Percentiles rank a stretch among this genome's conserved stretches.
phyloP scores from a whole-genome alignment of 2,888 invertebrate genomes.

The Nephrocerus scutellatus region DNA sequence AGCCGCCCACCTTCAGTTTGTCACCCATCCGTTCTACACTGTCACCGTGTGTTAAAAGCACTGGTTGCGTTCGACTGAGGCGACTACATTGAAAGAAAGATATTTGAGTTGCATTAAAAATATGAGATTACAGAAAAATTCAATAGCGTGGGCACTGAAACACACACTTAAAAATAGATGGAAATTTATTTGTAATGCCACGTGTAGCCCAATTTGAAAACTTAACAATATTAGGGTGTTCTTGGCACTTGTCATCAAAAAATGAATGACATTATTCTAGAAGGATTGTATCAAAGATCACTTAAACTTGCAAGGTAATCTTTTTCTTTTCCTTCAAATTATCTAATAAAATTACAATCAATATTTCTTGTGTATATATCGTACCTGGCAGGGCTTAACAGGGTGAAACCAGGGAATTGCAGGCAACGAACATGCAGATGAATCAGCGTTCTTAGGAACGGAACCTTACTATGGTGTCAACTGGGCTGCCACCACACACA shows the following conservation, averaged over 20 bases:
- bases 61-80: constrained; percentile 77
- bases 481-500: no score
- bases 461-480: no score
- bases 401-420: no score
- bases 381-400: no score
- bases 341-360: neutral
- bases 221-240: constrained; percentile 39
- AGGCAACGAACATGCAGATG: no score
- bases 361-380: neutral
- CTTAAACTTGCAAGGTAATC: constrained; percentile 26
- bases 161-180: no score
- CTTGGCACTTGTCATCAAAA: constrained; percentile 32
- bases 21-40: constrained; percentile 88
- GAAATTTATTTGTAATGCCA: constrained; percentile 40
- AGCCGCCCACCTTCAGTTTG: constrained; percentile 77
- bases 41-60: constrained; percentile 95
- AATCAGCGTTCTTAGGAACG: no score
- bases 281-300: constrained; percentile 45
- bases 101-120: neutral
- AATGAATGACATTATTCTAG: constrained; percentile 33
- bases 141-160: no score
- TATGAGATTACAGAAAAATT: neutral
- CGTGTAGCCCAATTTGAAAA: constrained; percentile 41
- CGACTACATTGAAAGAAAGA: constrained; percentile 55
- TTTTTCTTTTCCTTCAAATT: constrained; percentile 37